Evolutionary conservation across 2,797 vertebrate genomes (phyloP), one percentile per base, ranked within the genome.

Genomic region (Thripadectes ignobilis): DNA sequence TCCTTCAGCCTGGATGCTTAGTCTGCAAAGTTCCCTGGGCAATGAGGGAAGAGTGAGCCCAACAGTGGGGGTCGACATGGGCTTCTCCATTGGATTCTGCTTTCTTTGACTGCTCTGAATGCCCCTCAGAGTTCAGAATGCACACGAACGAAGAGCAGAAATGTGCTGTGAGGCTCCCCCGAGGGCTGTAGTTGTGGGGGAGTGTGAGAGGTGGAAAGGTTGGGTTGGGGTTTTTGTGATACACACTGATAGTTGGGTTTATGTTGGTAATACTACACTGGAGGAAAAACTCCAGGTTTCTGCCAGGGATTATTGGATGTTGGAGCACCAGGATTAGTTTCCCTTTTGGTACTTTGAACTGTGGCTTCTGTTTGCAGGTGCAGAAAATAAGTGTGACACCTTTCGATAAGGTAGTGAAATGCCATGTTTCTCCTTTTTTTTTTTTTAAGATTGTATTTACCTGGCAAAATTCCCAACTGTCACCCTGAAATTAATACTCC

Each of bases 401-500:
- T 51, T 22, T 29, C 54, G 55, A 58, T 54, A 73, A 74, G 58
- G 48, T 24, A 36, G 48, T 41, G 63, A 68, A 71, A 49, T 77
- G 55, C 22, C 57, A 4, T 34, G 30, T 63, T 85, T 68, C 38
- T 81, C 68, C 29, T 61, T 12, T 41, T 30, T 23, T 7, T 3
- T 12, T 1, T 18, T 26, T 15, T 8, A 61, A 66, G 21, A 54
- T 45, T 74, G 30, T 14, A 4, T 91, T 90, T 39, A 15, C 49
- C 10, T 54, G 88, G 63, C 93, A 84, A 29, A 78, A 55, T 39
- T 82, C 13, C 52, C 30, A 75, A 19, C 45, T 27, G 38, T 81
- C 74, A 71, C 84, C 63, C 76, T 91, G 59, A 93, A 93, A 96
- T 75, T 52, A 61, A 45, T 52, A 74, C 66, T 92, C 85, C 77